Evolutionary conservation across 1,140 invertebrate genomes (phyloP).

Genomic region (Chelonus insularis): DNA sequence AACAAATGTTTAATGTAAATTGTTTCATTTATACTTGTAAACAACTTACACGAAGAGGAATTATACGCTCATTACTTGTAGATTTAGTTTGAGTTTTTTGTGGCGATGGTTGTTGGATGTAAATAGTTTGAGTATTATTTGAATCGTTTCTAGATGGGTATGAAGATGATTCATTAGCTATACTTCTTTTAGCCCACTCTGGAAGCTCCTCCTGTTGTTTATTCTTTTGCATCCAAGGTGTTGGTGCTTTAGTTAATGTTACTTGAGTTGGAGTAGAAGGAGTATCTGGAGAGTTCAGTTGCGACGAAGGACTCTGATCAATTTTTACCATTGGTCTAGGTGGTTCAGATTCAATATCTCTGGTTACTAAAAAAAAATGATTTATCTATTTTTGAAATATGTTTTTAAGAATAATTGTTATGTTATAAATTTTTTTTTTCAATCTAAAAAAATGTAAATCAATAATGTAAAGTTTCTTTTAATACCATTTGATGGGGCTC

Average conservation of each 20-base stretch:
- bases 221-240: conserved; percentile 64
- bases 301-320: conserved; percentile 25
- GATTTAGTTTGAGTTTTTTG: conserved; percentile 31
- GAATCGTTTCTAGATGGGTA: conserved; percentile 36
- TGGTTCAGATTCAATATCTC: conserved; percentile 31
- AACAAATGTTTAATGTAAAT: too few relatives aligned
- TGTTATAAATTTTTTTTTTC: too few relatives aligned
- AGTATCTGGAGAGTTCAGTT: conserved; percentile 49
- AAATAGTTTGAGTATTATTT: conserved; percentile 2
- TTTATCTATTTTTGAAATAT: conserved; percentile 3
- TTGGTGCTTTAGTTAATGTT: conserved; percentile 61
- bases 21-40: not conserved
- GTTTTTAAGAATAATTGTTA: conserved; percentile 22
- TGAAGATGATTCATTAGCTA: conserved; percentile 28
- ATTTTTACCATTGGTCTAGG: conserved; percentile 22
- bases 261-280: conserved; percentile 55
- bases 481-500: conserved; percentile 4
- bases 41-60: conserved; percentile 46
- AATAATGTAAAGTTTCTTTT: too few relatives aligned
- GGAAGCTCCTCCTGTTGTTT: conserved; percentile 55
- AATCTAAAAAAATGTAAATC: too few relatives aligned
- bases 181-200: conserved; percentile 56
- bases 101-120: conserved; percentile 31
- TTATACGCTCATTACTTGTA: conserved; percentile 38
- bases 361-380: conserved; percentile 12